Evolutionary conservation across 2,888 invertebrate species (phyloP).

Genomic region (Blastobasis adustella): DNA sequence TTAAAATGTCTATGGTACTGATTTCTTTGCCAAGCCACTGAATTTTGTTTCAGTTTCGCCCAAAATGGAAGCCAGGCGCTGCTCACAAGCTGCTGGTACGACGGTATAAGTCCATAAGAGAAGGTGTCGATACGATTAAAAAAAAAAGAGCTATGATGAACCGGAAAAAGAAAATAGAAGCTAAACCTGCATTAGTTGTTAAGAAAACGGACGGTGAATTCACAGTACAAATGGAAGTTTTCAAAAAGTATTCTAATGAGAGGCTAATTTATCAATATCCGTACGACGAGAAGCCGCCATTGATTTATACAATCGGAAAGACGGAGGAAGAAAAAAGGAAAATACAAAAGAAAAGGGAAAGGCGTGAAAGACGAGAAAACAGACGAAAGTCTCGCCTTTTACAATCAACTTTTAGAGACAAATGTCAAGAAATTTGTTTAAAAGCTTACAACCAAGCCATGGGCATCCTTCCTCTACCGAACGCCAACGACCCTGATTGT

Average conservation of each 20-base stretch:
- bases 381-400: slow-evolving; percentile 53
- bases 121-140: slow-evolving; percentile 52
- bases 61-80: slow-evolving; percentile 64
- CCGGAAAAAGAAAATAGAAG: slow-evolving; percentile 56
- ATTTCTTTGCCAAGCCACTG: slow-evolving; percentile 1
- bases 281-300: slow-evolving; percentile 59
- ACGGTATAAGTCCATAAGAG: slow-evolving; percentile 46
- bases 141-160: slow-evolving; percentile 57
- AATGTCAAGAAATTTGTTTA: slow-evolving; percentile 64
- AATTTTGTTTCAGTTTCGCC: slow-evolving; percentile 41
- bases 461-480: slow-evolving; percentile 52
- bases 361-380: slow-evolving; percentile 54
- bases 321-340: slow-evolving; percentile 53
- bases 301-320: slow-evolving; percentile 57
- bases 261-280: slow-evolving; percentile 56
- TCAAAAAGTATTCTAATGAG: slow-evolving; percentile 62
- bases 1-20: neutral
- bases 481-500: slow-evolving; percentile 54
- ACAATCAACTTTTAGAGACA: slow-evolving; percentile 61
- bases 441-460: slow-evolving; percentile 68
- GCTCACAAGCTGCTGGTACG: slow-evolving; percentile 52
- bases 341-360: slow-evolving; percentile 48
- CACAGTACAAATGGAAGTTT: slow-evolving; percentile 63
- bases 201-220: slow-evolving; percentile 57
- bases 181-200: slow-evolving; percentile 53